Percentiles rank a stretch among this genome's conserved stretches.
phyloP scores from a whole-genome alignment of 2,888 invertebrate genomes.

The Pollenia labialis region DNA sequence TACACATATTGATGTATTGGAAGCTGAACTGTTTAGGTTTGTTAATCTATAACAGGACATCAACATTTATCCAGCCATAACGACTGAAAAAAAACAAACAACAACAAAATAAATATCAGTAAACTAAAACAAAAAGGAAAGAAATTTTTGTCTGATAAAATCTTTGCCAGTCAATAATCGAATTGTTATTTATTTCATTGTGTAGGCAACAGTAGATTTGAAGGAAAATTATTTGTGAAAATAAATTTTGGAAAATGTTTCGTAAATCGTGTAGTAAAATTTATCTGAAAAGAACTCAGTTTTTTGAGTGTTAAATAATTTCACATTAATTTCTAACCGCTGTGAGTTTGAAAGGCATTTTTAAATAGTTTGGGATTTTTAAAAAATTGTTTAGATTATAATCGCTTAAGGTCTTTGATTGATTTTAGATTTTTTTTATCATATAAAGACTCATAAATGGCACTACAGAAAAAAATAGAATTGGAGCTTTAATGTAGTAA shows the following conservation, averaged over 20 bases:
- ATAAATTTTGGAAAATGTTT: neutral
- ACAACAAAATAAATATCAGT: conserved; percentile 36
- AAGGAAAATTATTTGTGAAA: neutral
- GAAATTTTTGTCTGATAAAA: conserved; percentile 67
- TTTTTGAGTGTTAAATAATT: too few species aligned
- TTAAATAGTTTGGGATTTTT: too few species aligned
- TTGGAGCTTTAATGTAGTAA: too few species aligned
- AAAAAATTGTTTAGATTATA: too few species aligned
- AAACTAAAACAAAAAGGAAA: conserved; percentile 51
- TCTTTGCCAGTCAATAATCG: conserved; percentile 72
- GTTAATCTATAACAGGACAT: conserved; percentile 69
- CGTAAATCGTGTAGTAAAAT: too few species aligned
- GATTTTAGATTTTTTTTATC: too few species aligned
- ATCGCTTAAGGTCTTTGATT: too few species aligned
- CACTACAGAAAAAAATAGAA: too few species aligned
- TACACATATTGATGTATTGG: conserved; percentile 32
- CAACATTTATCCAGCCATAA: conserved; percentile 64
- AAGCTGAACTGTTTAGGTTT: conserved; percentile 58
- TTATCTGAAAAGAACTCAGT: too few species aligned
- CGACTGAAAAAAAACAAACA: conserved; percentile 27
- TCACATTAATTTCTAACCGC: too few species aligned
- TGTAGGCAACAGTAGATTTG: conserved; percentile 31
- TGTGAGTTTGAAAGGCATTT: too few species aligned
- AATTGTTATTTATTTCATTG: conserved; percentile 47
- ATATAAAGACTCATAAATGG: too few species aligned